Conservation (phyloP, 2,113 vertebrate species). For the Panthera uncia region DNA sequence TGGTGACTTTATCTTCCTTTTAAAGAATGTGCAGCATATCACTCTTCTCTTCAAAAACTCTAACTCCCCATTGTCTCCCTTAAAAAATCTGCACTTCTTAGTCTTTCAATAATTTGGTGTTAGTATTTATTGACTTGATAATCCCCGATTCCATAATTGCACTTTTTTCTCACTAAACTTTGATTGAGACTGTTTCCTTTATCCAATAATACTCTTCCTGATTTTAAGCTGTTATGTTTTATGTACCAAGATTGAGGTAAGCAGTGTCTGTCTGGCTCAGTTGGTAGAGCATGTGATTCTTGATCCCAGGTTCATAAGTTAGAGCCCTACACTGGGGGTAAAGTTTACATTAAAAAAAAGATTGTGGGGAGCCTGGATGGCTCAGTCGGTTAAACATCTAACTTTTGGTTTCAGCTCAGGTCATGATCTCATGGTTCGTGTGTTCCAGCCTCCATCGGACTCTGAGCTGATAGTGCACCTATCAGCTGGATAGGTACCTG, state of each 20-base stretch:
- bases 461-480: no score
- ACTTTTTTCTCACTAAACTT: background rate
- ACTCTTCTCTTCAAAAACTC: background rate
- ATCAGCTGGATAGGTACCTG: no score
- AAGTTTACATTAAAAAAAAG: background rate
- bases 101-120: background rate
- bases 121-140: background rate
- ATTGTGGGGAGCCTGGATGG: no score
- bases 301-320: background rate
- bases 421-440: no score
- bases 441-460: no score
- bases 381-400: no score
- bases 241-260: background rate
- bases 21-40: background rate
- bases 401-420: no score
- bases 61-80: background rate
- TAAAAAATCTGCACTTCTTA: background rate
- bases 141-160: background rate
- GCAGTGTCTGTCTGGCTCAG: background rate
- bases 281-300: background rate
- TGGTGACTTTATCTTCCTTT: background rate
- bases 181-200: background rate
- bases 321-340: background rate
- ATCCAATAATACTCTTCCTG: background rate
- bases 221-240: background rate